Percentiles rank a stretch among this genome's conserved stretches.
Conservation (phyloP, 2,888 invertebrate species). For the Hydrotaea cyrtoneurina region DNA sequence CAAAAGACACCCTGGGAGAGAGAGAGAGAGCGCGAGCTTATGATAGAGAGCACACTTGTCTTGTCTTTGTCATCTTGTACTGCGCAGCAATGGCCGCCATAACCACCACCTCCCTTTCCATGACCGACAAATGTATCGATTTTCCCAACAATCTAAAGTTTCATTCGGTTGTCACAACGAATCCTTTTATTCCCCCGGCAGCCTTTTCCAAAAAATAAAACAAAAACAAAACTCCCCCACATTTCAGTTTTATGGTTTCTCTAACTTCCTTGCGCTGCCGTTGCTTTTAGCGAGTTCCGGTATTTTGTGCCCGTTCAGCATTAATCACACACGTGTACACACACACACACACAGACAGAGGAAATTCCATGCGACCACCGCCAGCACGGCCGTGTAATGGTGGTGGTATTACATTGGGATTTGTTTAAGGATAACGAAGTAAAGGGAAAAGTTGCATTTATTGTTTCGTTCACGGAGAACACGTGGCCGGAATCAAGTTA, state of each 20-base stretch:
- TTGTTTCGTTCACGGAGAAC: constrained; percentile 38
- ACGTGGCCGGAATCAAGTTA: constrained; percentile 71
- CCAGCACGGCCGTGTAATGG: constrained; percentile 52
- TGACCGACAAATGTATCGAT: constrained; percentile 64
- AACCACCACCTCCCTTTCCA: not conserved
- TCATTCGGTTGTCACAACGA: not conserved
- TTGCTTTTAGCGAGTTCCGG: constrained; percentile 60
- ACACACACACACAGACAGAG: constrained; percentile 26
- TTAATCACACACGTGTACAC: constrained; percentile 62
- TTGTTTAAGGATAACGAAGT: constrained; percentile 18
- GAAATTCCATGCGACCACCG: constrained; percentile 55
- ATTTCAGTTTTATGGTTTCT: constrained; percentile 62
- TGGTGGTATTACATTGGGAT: constrained; percentile 37
- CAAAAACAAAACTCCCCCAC: not conserved
- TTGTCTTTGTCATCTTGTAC: not conserved
- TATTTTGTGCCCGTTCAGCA: constrained; percentile 52
- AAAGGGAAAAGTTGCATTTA: not conserved
- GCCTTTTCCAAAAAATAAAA: no score
- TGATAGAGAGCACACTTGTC: not conserved
- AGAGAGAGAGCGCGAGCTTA: no score
- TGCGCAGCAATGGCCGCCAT: constrained; percentile 35
- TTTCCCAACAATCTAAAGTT: constrained; percentile 68
- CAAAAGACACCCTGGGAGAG: not conserved
- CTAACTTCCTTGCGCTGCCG: constrained; percentile 34
- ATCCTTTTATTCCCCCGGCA: not conserved